phyloP scores from a whole-genome alignment of 2,113 vertebrate genomes.

The Hymenochirus boettgeri region DNA sequence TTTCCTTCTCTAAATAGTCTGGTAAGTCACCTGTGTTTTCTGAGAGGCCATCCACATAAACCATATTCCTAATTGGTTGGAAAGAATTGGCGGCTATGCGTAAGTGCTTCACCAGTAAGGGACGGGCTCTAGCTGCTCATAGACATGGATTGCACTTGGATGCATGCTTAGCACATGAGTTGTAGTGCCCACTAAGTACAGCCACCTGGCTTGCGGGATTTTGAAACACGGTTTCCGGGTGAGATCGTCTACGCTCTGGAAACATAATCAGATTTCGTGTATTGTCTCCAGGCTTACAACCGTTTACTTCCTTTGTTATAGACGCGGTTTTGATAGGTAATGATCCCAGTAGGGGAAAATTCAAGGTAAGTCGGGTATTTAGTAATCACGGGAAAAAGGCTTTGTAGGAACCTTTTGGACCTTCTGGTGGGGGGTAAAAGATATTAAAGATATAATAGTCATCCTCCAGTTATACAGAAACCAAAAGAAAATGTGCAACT shows the following conservation, averaged over 20 bases:
- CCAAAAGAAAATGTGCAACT: no score
- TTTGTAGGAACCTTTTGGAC: constrained; percentile 42
- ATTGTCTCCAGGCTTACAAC: constrained; percentile 47
- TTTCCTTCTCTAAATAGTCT: not conserved
- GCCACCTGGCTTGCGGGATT: constrained; percentile 56
- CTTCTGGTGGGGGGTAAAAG: constrained; percentile 60
- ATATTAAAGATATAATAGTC: constrained; percentile 71
- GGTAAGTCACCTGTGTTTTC: constrained; percentile 49
- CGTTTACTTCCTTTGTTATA: constrained; percentile 45
- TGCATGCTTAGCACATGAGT: constrained; percentile 58
- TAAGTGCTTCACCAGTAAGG: constrained; percentile 70
- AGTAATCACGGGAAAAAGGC: constrained; percentile 66
- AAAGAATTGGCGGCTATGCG: constrained; percentile 57
- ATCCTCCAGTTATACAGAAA: no score
- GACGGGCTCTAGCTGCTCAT: constrained; percentile 69
- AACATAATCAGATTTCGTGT: constrained; percentile 66
- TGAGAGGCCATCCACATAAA: constrained; percentile 63
- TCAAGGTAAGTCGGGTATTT: constrained; percentile 56
- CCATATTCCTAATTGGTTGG: constrained; percentile 53
- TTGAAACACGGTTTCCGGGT: constrained; percentile 58
- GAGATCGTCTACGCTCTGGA: constrained; percentile 59
- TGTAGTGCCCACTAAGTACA: constrained; percentile 65
- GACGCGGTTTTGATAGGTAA: constrained; percentile 45
- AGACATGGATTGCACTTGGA: constrained; percentile 65
- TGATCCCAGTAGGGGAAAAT: constrained; percentile 32